Evolutionary conservation across 2,113 vertebrate species (phyloP).

Genomic region (Arizona elegans): DNA sequence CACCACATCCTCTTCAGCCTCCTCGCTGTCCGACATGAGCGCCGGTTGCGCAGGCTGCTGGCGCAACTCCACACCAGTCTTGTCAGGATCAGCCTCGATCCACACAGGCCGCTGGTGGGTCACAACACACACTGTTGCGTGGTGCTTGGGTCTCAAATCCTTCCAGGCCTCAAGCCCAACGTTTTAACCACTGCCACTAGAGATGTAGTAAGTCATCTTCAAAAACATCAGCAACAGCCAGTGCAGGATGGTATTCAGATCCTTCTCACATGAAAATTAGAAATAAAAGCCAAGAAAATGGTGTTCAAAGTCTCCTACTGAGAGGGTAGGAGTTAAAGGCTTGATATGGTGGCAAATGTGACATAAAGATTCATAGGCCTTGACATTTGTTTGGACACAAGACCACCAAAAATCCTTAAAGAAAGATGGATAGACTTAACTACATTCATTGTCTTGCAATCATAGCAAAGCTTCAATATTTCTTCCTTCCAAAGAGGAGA

Average conservation of each 20-base stretch:
- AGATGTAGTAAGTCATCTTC: too few species aligned
- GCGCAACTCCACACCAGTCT: too few species aligned
- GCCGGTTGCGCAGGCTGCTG: too few species aligned
- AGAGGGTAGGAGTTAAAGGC: not conserved
- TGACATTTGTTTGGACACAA: not conserved
- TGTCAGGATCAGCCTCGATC: too few species aligned
- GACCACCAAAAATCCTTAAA: not conserved
- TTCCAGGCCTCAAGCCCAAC: too few species aligned
- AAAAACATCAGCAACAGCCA: not conserved
- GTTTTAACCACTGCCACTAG: too few species aligned
- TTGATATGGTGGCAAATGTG: not conserved
- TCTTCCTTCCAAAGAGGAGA: not conserved
- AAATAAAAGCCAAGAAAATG: not conserved
- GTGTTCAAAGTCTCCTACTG: not conserved
- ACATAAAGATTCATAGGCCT: not conserved
- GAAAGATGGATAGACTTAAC: not conserved
- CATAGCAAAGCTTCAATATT: not conserved
- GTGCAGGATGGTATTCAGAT: not conserved
- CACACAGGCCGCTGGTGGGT: too few species aligned
- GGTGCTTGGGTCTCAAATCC: too few species aligned
- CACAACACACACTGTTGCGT: too few species aligned
- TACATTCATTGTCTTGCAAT: not conserved
- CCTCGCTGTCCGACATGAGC: too few species aligned
- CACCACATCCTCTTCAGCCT: too few species aligned
- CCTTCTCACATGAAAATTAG: not conserved